Conservation (phyloP, 1,140 invertebrate species). For the Halictus rubicundus region DNA sequence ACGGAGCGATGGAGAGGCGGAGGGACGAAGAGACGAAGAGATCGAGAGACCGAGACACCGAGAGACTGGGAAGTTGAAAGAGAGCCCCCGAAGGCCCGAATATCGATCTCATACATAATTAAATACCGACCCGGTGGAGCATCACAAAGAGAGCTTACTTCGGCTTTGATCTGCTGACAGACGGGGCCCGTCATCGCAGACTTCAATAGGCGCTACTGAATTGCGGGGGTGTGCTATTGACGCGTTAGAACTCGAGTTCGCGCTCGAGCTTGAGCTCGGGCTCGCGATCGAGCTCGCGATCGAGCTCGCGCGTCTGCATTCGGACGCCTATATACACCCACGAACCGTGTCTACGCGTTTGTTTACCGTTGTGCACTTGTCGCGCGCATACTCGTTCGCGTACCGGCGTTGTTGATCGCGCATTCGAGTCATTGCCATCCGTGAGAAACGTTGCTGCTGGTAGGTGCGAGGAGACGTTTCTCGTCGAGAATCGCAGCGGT, state of each 20-base stretch:
- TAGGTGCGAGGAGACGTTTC: no score
- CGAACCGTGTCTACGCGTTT: slow-evolving; percentile 19
- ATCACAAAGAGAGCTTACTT: slow-evolving; percentile 80
- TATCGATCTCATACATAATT: slow-evolving; percentile 80
- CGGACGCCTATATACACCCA: slow-evolving; percentile 1
- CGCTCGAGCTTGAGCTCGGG: slow-evolving; percentile 22
- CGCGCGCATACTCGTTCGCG: slow-evolving; percentile 4
- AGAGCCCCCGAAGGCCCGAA: slow-evolving; percentile 75
- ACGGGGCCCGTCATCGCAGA: slow-evolving; percentile 79
- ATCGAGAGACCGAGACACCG: slow-evolving; percentile 17
- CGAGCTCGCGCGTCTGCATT: slow-evolving; percentile 27
- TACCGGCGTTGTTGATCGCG: neutral
- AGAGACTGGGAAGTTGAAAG: slow-evolving; percentile 48
- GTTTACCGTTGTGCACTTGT: slow-evolving; percentile 28
- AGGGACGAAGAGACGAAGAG: neutral
- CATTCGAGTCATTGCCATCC: neutral
- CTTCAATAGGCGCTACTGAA: slow-evolving; percentile 74
- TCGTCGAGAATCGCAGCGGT: neutral
- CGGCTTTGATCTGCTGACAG: slow-evolving; percentile 80
- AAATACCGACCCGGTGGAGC: slow-evolving; percentile 78
- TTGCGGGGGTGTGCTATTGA: slow-evolving; percentile 66
- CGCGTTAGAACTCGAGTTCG: slow-evolving; percentile 44
- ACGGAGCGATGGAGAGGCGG: slow-evolving; percentile 22
- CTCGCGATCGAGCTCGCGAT: slow-evolving; percentile 25
- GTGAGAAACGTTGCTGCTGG: no score